Base-by-base conservation (phyloP, 2,113 vertebrate genomes). In the Gallinago paraguaiae region DNA sequence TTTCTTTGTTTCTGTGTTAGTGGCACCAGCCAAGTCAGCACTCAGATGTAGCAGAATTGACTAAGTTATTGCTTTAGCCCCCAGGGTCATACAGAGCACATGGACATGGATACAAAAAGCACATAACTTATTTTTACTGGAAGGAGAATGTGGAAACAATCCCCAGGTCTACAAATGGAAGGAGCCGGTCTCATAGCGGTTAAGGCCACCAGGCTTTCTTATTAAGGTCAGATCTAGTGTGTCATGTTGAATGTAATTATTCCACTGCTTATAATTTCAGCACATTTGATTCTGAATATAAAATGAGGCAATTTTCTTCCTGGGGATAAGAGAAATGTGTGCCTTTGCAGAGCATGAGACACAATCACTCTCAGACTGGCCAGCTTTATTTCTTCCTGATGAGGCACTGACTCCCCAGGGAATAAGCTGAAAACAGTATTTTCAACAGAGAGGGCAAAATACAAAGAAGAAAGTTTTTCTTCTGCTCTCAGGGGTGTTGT, bases 261-360 rank as follows among this genome's bases (percentile, higher is more conserved):
- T 91, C 63, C 61, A 87, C 77, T 84, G 57, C 92, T 96, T 94
- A 76, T 96, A 91, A 96, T 96, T 94, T 94, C 83, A 94, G 91
- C 63, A 92, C 81, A 74, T 95, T 93, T 94, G 92, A 95, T 93
- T 93, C 88, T 92, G 95, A 96, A 96, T 96, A 90, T 91, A 72
- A 92, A 96, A 96, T 89, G 77, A 95, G 88, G 86, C 91, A 86
- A 89, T 96, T 96, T 96, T 95, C 93, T 95, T 97, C 84, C 95
- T 76, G 50, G 45, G 93, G 93, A 89, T 88, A 86, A 96, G 81
- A 94, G 95, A 92, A 91, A 92, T 89, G 69, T 88, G 59, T 87
- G 94, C 53, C 91, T 95, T 95, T 93, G 91, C 50, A 89, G 88
- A 93, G 72, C 90, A 64, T 70, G 80, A 96, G 88, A 82, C 87